phyloP scores from a whole-genome alignment of 2,888 invertebrate species.

The Pyrrhia umbra region DNA sequence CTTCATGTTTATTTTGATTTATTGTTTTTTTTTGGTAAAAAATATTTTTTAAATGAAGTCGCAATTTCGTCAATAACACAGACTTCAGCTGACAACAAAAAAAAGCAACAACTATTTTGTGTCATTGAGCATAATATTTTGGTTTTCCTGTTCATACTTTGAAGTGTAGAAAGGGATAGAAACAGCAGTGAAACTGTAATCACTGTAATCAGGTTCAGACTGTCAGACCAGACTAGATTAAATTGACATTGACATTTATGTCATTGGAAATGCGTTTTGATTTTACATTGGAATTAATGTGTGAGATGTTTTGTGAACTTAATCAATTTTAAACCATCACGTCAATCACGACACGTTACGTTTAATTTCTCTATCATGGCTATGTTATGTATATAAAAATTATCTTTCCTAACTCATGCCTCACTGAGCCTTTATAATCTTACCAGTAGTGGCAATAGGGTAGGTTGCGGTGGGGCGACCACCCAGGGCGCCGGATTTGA shows the following conservation, averaged over 20 bases:
- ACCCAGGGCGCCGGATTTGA: too few relatives aligned
- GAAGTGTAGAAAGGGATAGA: background rate
- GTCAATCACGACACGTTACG: background rate
- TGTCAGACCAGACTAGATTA: background rate
- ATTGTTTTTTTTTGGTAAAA: background rate
- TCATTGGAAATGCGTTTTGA: background rate
- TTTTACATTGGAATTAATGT: background rate
- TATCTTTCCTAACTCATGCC: too few relatives aligned
- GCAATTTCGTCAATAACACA: background rate
- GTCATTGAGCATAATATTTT: constrained; percentile 9
- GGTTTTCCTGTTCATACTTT: background rate
- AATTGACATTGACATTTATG: background rate
- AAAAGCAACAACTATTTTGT: background rate
- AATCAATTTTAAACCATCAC: too few relatives aligned
- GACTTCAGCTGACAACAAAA: background rate
- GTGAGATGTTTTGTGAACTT: too few relatives aligned
- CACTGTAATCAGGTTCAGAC: background rate
- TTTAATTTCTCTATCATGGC: background rate
- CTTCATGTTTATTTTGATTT: constrained; percentile 73
- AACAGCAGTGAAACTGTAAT: background rate
- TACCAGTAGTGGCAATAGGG: too few relatives aligned
- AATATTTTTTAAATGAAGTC: background rate
- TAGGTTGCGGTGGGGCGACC: too few relatives aligned
- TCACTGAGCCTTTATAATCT: too few relatives aligned
- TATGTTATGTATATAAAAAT: too few relatives aligned